Evolutionary conservation across 2,797 vertebrate genomes (phyloP), one percentile per base, ranked within the genome.

Genomic region (Sebastes minor): DNA sequence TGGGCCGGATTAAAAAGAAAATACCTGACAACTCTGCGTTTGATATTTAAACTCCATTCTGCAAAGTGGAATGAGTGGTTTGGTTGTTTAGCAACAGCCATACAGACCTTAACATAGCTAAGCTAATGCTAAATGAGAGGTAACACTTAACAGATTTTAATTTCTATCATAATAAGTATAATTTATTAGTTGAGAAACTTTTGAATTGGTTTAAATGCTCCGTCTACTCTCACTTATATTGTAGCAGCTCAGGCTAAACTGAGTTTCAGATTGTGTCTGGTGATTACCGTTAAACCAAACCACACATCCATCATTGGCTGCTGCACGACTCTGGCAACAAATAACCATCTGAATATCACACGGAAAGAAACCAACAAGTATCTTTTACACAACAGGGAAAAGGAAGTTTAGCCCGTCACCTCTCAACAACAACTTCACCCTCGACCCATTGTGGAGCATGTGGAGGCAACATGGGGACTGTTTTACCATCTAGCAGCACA

Each of bases 381-480:
- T 83, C 81, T 80, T 83, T 76, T 20, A 20, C 46, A n/a, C 62
- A 8, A 4, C 52, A 32, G 52, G 65, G 32, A 63, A 32, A 23
- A 60, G 32, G 13, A 79, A 28, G 35, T 11, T 25, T 7, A 13
- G 5, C 30, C 71, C 59, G 60, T 62, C 49, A 5, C 42, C 53
- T 33, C 80, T 85, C 89, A 78, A 85, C 88, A 74, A 57, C 84
- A 81, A 71, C 85, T 88, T 79, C 81, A 85, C 64, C 76, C 65
- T 71, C 1, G 81, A 76, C 42, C 63, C 18, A 28, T n/a, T 0
- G 71, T 2, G 86, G 91, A 92, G 92, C 88, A 16, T 62, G 75
- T 93, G 93, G 94, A 95, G 89, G 86, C 95, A 94, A 95, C 95
- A 96, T 96, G 95, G 95, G 94, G 91, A 83, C 83, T 85, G 86